Conservation (phyloP, 1,140 invertebrate species). For the Cydia pomonella region DNA sequence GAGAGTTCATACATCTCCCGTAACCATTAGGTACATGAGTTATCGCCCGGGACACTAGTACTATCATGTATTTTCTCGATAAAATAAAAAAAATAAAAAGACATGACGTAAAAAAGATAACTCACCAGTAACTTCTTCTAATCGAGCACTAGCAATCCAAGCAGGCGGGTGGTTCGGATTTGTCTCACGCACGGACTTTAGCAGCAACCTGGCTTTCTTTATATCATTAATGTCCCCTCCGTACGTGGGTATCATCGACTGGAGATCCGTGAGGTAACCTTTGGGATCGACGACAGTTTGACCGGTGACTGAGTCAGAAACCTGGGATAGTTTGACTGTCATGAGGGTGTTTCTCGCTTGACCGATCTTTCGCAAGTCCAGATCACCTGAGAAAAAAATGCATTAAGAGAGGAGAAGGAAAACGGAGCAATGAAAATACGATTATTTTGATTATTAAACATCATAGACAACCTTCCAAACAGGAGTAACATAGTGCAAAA, state of each 20-base stretch:
- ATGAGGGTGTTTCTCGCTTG: constrained; percentile 99
- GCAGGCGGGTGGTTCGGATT: constrained; percentile 99
- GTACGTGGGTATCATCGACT: constrained; percentile 99
- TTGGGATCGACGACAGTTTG: constrained; percentile 99
- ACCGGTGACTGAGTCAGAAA: constrained; percentile 98
- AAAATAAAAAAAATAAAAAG: constrained; percentile 8
- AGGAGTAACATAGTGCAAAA: too few relatives aligned
- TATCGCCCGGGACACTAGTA: too few relatives aligned
- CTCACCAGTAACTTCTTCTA: constrained; percentile 99
- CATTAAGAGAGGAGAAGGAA: neutral
- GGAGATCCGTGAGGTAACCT: constrained; percentile 98
- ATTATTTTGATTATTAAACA: neutral
- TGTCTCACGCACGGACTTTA: constrained; percentile 99
- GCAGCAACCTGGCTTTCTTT: constrained; percentile 97
- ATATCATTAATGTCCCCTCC: constrained; percentile 99
- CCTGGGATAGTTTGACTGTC: constrained; percentile 98
- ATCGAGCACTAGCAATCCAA: constrained; percentile 99
- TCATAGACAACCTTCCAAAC: too few relatives aligned
- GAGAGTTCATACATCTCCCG: too few relatives aligned
- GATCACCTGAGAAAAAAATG: constrained; percentile 88
- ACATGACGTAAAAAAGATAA: constrained; percentile 54
- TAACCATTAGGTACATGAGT: too few relatives aligned
- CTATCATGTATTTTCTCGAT: too few relatives aligned
- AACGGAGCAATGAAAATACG: neutral
- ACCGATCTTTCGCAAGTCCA: constrained; percentile 99